These are phyloP conservation scores for Brenthis hecate DNA, from an alignment of 2,888 invertebrate species.

Conservation along the genomic window DNA sequence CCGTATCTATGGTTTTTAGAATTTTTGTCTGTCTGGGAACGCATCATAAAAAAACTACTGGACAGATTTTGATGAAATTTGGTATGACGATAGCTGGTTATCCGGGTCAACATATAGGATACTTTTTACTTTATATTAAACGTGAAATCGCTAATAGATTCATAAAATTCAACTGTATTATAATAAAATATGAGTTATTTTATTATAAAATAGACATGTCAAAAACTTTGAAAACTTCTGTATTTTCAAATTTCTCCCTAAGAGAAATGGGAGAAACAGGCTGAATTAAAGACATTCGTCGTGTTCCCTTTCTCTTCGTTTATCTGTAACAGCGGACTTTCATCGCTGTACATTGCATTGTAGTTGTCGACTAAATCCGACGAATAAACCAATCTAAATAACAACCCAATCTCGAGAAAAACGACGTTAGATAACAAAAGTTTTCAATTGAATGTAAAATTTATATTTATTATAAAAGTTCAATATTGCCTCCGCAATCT, in stretches of 20 bases:
- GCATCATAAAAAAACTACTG: too few species aligned
- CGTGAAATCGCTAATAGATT: too few species aligned
- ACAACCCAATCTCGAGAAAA: slow-evolving; percentile 33
- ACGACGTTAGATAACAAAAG: slow-evolving; percentile 30
- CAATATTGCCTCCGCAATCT: not conserved
- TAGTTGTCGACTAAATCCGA: slow-evolving; percentile 38
- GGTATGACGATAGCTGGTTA: too few species aligned
- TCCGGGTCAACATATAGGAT: too few species aligned
- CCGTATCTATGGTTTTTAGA: too few species aligned
- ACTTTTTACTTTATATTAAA: too few species aligned
- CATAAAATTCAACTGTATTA: too few species aligned
- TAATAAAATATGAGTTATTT: too few species aligned
- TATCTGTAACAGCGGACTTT: slow-evolving; percentile 46
- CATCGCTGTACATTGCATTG: slow-evolving; percentile 42
- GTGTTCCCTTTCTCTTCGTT: slow-evolving; percentile 47
- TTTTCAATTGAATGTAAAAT: slow-evolving; percentile 28
- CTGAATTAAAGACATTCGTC: slow-evolving; percentile 40
- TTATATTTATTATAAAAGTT: slow-evolving; percentile 35
- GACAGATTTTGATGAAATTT: too few species aligned
- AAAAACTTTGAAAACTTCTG: not conserved
- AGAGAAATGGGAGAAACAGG: slow-evolving; percentile 37
- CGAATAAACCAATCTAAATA: slow-evolving; percentile 31
- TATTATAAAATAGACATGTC: not conserved
- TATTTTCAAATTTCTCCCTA: slow-evolving; percentile 26
- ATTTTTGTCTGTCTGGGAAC: too few species aligned